Base-by-base conservation (phyloP, 2,113 vertebrate species). In the Chunga burmeisteri region DNA sequence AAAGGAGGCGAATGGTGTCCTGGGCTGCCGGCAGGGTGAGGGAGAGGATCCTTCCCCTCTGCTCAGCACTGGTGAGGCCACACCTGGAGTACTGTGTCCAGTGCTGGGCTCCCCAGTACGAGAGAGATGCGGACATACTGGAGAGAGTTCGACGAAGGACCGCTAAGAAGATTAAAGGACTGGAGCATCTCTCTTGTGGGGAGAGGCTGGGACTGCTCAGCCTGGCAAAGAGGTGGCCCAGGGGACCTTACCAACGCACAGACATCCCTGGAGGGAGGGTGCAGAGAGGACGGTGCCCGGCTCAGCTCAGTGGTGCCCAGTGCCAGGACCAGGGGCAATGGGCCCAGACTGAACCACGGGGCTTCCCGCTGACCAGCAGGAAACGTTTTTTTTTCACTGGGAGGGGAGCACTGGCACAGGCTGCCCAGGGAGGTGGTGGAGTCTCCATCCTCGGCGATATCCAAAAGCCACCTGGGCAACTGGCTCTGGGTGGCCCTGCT, bases 211-310 rank as follows among this genome's bases (percentile, higher is more conserved):
- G 56, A 4, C 15, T 7, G 19, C 49, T 56, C 55, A 25, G 16
- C 46, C 26, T n/a, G 61, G 32, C 27, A 40, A 12, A 26, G 20
- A 30, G 71, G 21, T 36, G 32, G 47, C 53, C 85, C 32, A 9
- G 20, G 49, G 44, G 46, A 20, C 7, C 7, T 8, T 21, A 2
- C 6, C 17, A 5, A 22, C 4, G 32, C 5, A 1, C 0, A 0
- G 6, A 16, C 6, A 10, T 0, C 11, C 30, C 16, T 7, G 49
- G 6, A 17, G 32, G 16, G 71, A 42, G 47, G 56, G 38, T 30
- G 25, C 5, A 12, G 71, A 32, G n/a, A 13, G 49, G 32, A 53
- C 0, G 2, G 63, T 62, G 49, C 17, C 52, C 16, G 66, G 34
- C 46, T 23, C 53, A 8, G 70, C 27, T 44, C 63, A 0, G 12